Evolutionary conservation across 1,140 invertebrate species (phyloP), one percentile per base, ranked within the genome.

Genomic region (Tachypleus tridentatus): DNA sequence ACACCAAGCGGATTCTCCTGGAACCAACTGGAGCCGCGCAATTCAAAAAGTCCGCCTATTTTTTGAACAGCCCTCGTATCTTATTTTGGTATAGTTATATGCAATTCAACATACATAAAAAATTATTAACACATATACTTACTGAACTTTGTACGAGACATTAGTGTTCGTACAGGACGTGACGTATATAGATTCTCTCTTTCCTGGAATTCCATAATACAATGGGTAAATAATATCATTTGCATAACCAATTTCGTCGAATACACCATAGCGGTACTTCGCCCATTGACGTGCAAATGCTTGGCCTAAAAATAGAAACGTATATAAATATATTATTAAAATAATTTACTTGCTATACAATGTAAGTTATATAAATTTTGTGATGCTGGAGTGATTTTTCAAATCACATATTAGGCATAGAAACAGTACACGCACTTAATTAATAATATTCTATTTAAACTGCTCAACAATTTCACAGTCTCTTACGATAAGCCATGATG

Each of bases 231-330:
- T 76, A 5, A 78, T 76, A 74, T 86, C 84, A 11, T 79, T 78
- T 47, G 75, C 69, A 66, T 81, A 83, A 3, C 84, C 83, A 64
- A 82, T 79, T 76, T 86, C 84, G 67, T 85, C 83, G 73, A 86
- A 87, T 3, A 87, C 82, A 29, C 85, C 85, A 75, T 85, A 87
- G 0, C 85, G 79, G 70, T 83, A 85, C 72, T 82, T 84, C 3
- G 82, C 82, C 78, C 84, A 87, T 71, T 86, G 81, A 66, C 80
- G 82, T 3, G 84, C 78, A 10, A 87, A 73, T 11, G 77, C 73
- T 64, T 79, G 76, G n/a, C 76, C 83, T 80, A 73, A 9, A 60
- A 49, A 11, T 53, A 59, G 3, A 4, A 29, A 51, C 11, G 29
- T 62, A 48, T 10, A 29, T 29, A 29, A 29, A 29, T 29, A 29